Conservation (phyloP, 2,797 vertebrate species). For the Enteromius treurensis region DNA sequence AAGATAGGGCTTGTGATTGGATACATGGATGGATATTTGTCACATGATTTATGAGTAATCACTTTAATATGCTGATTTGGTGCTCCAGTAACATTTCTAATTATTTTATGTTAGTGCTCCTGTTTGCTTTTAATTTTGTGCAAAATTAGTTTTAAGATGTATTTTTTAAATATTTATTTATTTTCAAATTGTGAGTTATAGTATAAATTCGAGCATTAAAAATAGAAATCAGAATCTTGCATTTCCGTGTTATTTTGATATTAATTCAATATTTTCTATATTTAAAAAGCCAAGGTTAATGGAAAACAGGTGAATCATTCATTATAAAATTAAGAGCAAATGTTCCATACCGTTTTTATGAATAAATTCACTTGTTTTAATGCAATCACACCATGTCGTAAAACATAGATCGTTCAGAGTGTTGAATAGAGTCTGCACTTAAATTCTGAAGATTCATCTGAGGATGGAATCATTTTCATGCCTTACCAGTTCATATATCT, state of each 20-base stretch:
- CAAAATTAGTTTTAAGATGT: not conserved
- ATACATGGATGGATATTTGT: not conserved
- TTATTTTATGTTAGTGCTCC: not conserved
- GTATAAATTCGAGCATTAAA: not conserved
- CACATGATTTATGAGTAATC: not conserved
- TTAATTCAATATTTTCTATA: not conserved
- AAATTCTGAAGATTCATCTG: not conserved
- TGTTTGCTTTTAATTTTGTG: not conserved
- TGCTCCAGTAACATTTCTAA: not conserved
- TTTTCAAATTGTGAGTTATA: not conserved
- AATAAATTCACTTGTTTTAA: not conserved
- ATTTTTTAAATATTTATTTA: not conserved
- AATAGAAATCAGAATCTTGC: not conserved
- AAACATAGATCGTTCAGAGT: not conserved
- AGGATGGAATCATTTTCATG: not conserved
- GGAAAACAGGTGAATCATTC: constrained; percentile 20
- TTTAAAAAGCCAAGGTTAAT: constrained; percentile 10
- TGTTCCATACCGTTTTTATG: not conserved
- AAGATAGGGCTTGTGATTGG: constrained; percentile 7
- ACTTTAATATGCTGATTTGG: not conserved
- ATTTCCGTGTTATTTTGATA: not conserved
- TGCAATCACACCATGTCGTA: not conserved
- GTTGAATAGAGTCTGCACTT: not conserved
- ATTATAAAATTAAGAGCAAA: constrained; percentile 17
- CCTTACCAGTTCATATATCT: not conserved